Base-by-base conservation (phyloP, 2,888 invertebrate species). In the Oscheius onirici region DNA sequence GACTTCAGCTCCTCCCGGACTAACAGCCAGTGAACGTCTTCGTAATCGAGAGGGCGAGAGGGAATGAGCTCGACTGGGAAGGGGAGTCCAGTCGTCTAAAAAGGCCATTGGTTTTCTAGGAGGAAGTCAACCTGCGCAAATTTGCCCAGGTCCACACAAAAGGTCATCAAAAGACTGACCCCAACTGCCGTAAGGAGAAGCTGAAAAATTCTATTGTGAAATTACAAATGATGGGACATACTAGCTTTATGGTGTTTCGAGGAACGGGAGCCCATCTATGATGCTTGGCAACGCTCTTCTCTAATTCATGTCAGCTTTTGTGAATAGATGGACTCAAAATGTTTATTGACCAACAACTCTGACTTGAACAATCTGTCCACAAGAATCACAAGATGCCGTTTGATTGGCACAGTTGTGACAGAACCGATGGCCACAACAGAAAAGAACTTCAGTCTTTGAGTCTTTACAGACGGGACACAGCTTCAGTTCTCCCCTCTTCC, bases 151-250 rank as follows among this genome's bases (percentile, higher is more conserved):
- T 10, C 66, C 66, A 40, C 66, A 66, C 1, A 52, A 11, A 1
- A 66, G 17, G 49, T 66, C 54, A 40, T 66, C 66, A 52, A 52
- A 26, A 8, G 66, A 66, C 22, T 49, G 44, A 15, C 66, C 66
- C 66, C 66, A 66, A 40, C 66, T 66, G 41, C 66, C 49, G 26
- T 52, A 66, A 2, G 66, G 66, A 20, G 66, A 66, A 8, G 66
- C 66, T 66, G 46, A 46, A 61, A 61, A 13, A 10, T 2, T 22
- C 8, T 60, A 43, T n/a, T n/a, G 20, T 5, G 40, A 13, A 3
- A 60, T 43, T 34, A 28, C 34, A 34, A 41, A 57, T n/a, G 13
- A n/a, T 11, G 43, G 15, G 28, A 58, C 63, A 43, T 66, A 66
- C 66, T 66, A 52, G 66, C 66, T 66, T 66, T 66, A 49, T 66